Evolutionary conservation across 2,888 invertebrate genomes (phyloP).

Genomic region (Sphaerophoria taeniata): DNA sequence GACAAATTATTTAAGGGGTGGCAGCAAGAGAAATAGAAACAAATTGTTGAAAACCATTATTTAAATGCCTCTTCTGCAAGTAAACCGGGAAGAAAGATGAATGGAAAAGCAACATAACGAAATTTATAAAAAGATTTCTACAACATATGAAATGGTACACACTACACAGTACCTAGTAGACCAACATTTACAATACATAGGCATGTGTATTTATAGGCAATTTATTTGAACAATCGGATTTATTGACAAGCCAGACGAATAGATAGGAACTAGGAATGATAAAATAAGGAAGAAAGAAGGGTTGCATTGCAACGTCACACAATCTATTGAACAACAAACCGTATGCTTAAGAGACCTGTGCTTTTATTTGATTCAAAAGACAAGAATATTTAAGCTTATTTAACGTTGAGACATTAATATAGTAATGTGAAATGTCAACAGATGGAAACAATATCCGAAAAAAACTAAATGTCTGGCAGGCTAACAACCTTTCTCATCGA

Average conservation of each 20-base stretch:
- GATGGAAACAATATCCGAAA: too few relatives aligned
- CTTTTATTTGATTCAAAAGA: slow-evolving; percentile 36
- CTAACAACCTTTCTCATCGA: neutral
- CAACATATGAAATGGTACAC: too few relatives aligned
- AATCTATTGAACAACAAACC: neutral
- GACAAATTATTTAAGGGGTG: slow-evolving; percentile 3
- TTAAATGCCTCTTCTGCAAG: slow-evolving; percentile 39
- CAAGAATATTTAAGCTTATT: slow-evolving; percentile 34
- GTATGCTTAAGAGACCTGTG: slow-evolving; percentile 11
- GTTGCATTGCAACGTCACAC: slow-evolving; percentile 1
- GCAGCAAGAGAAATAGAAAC: neutral
- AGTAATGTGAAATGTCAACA: neutral
- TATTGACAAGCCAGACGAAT: slow-evolving; percentile 52
- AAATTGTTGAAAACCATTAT: slow-evolving; percentile 38
- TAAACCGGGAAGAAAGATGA: slow-evolving; percentile 50
- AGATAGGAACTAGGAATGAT: neutral
- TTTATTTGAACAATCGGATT: slow-evolving; percentile 55
- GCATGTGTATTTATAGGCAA: slow-evolving; percentile 44
- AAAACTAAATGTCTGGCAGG: neutral
- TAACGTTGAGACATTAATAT: slow-evolving; percentile 3
- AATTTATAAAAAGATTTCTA: neutral
- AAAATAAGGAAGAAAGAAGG: slow-evolving; percentile 72
- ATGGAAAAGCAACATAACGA: slow-evolving; percentile 7
- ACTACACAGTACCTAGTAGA: too few relatives aligned
- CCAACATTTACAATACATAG: neutral